Conservation (phyloP, 2,113 vertebrate genomes). For the Antechinus flavipes region DNA sequence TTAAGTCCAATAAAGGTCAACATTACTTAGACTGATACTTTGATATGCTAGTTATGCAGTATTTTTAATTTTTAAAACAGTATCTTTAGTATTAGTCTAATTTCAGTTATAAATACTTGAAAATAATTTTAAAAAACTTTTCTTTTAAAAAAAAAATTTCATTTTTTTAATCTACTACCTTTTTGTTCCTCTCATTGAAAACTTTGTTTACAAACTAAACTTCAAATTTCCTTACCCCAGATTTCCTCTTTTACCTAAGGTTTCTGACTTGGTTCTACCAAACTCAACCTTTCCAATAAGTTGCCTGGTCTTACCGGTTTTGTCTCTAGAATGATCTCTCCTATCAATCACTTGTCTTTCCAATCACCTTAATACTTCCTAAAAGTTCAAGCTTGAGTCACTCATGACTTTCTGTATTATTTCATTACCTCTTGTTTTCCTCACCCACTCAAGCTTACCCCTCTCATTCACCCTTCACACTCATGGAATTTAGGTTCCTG, state of each 20-base stretch:
- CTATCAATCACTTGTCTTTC: background rate
- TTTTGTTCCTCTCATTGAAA: background rate
- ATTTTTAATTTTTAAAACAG: background rate
- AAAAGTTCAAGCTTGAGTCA: background rate
- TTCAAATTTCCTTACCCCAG: background rate
- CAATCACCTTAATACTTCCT: background rate
- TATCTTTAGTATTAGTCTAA: background rate
- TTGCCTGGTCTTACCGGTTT: background rate
- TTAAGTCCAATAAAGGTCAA: background rate
- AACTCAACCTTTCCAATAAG: background rate
- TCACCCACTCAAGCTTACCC: background rate
- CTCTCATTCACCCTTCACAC: background rate
- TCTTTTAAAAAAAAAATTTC: background rate
- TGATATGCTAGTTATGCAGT: background rate
- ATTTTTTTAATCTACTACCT: background rate
- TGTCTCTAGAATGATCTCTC: background rate
- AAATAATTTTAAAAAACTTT: background rate
- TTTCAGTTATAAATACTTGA: background rate
- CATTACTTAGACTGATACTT: background rate
- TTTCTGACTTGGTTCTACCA: background rate
- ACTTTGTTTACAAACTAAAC: background rate
- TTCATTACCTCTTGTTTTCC: background rate
- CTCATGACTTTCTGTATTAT: slow-evolving; percentile 1
- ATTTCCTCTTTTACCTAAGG: background rate
- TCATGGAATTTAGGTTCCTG: background rate